Evolutionary conservation across 2,888 invertebrate genomes (phyloP).

Genomic region (Sphinx pinastri): DNA sequence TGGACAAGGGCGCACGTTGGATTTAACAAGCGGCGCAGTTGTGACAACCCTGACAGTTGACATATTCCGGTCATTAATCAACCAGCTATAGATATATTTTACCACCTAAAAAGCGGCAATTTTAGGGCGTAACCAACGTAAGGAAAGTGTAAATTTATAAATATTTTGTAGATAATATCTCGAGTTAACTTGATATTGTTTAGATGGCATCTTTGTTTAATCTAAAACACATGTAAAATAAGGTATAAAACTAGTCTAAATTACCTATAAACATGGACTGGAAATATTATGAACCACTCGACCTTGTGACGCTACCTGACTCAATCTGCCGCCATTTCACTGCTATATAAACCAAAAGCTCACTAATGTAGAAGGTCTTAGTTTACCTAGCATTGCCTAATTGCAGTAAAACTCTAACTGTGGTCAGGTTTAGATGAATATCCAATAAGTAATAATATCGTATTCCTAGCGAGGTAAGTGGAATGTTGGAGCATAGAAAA

Average conservation of each 20-base stretch:
- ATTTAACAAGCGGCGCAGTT: conserved; percentile 78
- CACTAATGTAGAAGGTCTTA: too few species aligned
- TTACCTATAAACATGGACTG: too few species aligned
- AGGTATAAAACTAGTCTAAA: too few species aligned
- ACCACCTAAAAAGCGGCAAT: conserved; percentile 54
- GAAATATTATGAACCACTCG: neutral
- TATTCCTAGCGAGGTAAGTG: conserved; percentile 30
- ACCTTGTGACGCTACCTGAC: neutral
- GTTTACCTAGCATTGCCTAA: too few species aligned
- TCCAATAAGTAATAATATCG: neutral
- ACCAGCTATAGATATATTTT: conserved; percentile 68
- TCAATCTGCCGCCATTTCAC: neutral
- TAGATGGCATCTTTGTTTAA: neutral
- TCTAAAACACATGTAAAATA: too few species aligned
- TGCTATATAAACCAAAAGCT: neutral
- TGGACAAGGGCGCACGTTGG: conserved; percentile 66
- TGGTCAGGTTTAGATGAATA: too few species aligned
- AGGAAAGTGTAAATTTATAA: conserved; percentile 1
- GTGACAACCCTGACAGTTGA: conserved; percentile 81
- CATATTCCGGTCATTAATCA: conserved; percentile 81
- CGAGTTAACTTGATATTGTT: neutral
- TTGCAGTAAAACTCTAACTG: too few species aligned
- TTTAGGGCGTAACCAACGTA: conserved; percentile 38
- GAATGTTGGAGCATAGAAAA: conserved; percentile 43
- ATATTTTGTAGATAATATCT: neutral